phyloP scores from a whole-genome alignment of 1,140 invertebrate genomes.

The Euschistus heros region DNA sequence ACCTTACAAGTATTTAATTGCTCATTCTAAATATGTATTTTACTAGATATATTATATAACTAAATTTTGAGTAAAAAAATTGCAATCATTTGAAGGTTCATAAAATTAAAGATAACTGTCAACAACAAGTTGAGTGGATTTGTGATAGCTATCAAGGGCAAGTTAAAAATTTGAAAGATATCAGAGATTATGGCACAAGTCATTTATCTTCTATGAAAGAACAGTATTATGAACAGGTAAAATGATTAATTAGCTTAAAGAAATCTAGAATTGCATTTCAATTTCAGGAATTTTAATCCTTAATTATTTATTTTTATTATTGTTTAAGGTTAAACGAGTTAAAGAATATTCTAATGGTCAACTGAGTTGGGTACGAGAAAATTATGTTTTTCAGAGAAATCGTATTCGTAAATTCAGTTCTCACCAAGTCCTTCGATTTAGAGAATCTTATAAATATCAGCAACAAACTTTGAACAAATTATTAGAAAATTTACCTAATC shows the following conservation, averaged over 20 bases:
- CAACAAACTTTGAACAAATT: constrained; percentile 90
- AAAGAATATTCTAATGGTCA: constrained; percentile 80
- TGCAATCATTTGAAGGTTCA: constrained; percentile 47
- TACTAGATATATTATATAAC: not conserved
- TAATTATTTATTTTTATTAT: too few relatives aligned
- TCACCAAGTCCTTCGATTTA: constrained; percentile 73
- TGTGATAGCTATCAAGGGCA: constrained; percentile 81
- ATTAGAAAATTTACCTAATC: constrained; percentile 81
- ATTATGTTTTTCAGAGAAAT: constrained; percentile 89
- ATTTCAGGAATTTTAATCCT: too few relatives aligned
- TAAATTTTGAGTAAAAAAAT: not conserved
- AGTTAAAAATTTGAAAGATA: constrained; percentile 74
- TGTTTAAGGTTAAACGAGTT: constrained; percentile 64
- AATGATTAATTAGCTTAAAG: constrained; percentile 16
- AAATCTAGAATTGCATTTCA: too few relatives aligned
- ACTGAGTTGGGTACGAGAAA: constrained; percentile 84
- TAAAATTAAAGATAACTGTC: constrained; percentile 83
- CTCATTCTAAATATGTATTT: not conserved
- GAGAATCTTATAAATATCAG: constrained; percentile 90
- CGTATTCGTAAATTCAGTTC: constrained; percentile 89
- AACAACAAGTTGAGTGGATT: constrained; percentile 86
- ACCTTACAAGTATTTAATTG: constrained; percentile 57
- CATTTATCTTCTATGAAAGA: constrained; percentile 74
- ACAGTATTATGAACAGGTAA: constrained; percentile 85
- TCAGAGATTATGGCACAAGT: constrained; percentile 79